Percentiles rank a stretch among this genome's conserved stretches.
phyloP scores from a whole-genome alignment of 1,140 invertebrate species.

The Drosophila guanche region DNA sequence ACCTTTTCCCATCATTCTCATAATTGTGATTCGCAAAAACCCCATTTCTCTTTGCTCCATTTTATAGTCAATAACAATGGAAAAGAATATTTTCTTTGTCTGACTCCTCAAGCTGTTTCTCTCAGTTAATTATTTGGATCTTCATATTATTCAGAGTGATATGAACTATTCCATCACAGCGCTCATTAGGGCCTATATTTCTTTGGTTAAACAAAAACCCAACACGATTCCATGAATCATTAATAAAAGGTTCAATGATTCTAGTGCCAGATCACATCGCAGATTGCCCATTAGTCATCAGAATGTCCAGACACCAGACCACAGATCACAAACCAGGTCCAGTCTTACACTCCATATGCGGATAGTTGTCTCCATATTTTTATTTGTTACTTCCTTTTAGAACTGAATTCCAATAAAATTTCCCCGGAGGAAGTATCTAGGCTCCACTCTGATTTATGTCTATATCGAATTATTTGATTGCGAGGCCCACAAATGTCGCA shows the following conservation, averaged over 20 bases:
- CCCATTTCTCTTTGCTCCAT: slow-evolving; percentile 34
- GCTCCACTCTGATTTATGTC: slow-evolving; percentile 38
- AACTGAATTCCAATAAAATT: not conserved
- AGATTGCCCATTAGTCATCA: slow-evolving; percentile 60
- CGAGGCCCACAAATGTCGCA: slow-evolving; percentile 34
- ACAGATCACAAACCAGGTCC: not conserved
- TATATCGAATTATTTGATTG: slow-evolving; percentile 38
- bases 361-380: slow-evolving; percentile 27
- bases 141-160: slow-evolving; percentile 11
- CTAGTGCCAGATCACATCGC: slow-evolving; percentile 44
- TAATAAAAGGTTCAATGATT: slow-evolving; percentile 66
- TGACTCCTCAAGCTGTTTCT: slow-evolving; percentile 22
- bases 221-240: slow-evolving; percentile 43
- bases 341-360: slow-evolving; percentile 18
- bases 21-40: slow-evolving; percentile 26
- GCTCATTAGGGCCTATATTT: slow-evolving; percentile 1
- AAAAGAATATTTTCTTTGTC: slow-evolving; percentile 47
- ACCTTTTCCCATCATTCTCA: slow-evolving; percentile 22
- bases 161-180: slow-evolving; percentile 9
- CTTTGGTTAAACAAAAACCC: slow-evolving; percentile 1
- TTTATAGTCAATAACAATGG: slow-evolving; percentile 29
- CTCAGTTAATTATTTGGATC: slow-evolving; percentile 38
- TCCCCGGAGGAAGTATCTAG: not conserved
- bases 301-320: slow-evolving; percentile 3
- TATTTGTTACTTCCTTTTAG: not conserved